phyloP scores from a whole-genome alignment of 2,797 vertebrate genomes.

The Harpagifer antarcticus region DNA sequence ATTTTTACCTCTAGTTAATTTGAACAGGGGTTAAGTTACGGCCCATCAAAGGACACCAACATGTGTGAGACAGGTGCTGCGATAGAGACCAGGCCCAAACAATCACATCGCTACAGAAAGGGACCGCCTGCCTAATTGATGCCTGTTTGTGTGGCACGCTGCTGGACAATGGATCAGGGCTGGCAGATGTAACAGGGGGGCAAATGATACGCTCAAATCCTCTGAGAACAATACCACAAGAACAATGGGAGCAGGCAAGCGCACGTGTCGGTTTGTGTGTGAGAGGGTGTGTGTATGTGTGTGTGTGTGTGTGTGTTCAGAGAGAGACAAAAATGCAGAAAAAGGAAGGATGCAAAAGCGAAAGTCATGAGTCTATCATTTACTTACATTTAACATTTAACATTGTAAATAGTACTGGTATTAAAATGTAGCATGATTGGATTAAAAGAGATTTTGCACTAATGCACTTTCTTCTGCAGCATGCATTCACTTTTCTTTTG shows the following conservation, averaged over 20 bases:
- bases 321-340: not conserved
- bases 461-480: not conserved
- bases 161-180: constrained; percentile 76
- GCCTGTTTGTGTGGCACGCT: constrained; percentile 74
- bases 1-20: constrained; percentile 55
- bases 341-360: not conserved
- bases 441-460: not conserved
- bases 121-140: constrained; percentile 78
- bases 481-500: constrained; percentile 12
- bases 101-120: constrained; percentile 74
- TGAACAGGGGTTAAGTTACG: constrained; percentile 75
- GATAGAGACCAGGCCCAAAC: constrained; percentile 75
- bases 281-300: not conserved
- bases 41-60: constrained; percentile 72
- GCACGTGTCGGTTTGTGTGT: constrained; percentile 21
- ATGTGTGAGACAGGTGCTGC: constrained; percentile 83
- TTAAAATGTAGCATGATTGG: not conserved
- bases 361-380: constrained; percentile 9
- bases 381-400: not conserved
- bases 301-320: not conserved
- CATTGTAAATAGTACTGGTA: not conserved
- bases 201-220: constrained; percentile 64
- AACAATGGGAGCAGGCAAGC: constrained; percentile 61
- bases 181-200: constrained; percentile 77
- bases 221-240: constrained; percentile 67